These are phyloP conservation scores for Sebastes trivittatus DNA, from an alignment of 2,797 vertebrate genomes.

Conservation along the genomic window DNA sequence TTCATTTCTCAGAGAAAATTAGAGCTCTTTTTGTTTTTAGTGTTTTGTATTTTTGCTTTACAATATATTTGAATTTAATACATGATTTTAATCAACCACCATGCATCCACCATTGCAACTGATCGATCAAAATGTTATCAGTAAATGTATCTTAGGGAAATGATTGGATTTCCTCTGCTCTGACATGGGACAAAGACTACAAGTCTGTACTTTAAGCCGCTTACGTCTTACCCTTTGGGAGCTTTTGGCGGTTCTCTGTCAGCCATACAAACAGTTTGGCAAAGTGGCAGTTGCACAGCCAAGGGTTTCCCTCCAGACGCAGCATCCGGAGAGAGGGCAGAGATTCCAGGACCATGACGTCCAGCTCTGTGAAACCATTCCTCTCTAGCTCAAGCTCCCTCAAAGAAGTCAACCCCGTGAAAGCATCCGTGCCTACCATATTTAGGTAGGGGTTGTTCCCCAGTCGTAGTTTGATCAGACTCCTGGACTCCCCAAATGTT, in stretches of 20 bases:
- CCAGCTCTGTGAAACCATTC: slow-evolving; percentile 86
- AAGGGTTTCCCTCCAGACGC: slow-evolving; percentile 92
- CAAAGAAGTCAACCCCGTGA: slow-evolving; percentile 87
- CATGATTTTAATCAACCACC: not conserved
- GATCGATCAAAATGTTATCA: not conserved
- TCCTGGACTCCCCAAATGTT: slow-evolving; percentile 87
- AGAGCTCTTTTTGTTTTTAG: not conserved
- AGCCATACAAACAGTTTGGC: slow-evolving; percentile 93
- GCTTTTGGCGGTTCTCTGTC: slow-evolving; percentile 88
- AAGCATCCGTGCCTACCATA: slow-evolving; percentile 86
- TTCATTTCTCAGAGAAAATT: not conserved
- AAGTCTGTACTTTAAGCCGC: slow-evolving; percentile 17
- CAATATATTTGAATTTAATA: not conserved
- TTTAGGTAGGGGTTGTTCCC: slow-evolving; percentile 88
- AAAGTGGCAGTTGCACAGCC: slow-evolving; percentile 92
- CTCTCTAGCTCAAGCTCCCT: slow-evolving; percentile 90
- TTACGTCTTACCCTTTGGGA: slow-evolving; percentile 87
- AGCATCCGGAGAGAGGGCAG: slow-evolving; percentile 87
- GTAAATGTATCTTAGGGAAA: not conserved
- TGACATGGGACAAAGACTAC: not conserved
- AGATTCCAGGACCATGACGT: slow-evolving; percentile 82
- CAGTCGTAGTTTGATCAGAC: slow-evolving; percentile 89
- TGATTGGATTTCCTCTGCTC: not conserved
- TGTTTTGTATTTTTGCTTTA: not conserved
- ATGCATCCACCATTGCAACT: not conserved